Evolutionary conservation across 2,113 vertebrate species (phyloP).

Genomic region (Dasypus novemcinctus): DNA sequence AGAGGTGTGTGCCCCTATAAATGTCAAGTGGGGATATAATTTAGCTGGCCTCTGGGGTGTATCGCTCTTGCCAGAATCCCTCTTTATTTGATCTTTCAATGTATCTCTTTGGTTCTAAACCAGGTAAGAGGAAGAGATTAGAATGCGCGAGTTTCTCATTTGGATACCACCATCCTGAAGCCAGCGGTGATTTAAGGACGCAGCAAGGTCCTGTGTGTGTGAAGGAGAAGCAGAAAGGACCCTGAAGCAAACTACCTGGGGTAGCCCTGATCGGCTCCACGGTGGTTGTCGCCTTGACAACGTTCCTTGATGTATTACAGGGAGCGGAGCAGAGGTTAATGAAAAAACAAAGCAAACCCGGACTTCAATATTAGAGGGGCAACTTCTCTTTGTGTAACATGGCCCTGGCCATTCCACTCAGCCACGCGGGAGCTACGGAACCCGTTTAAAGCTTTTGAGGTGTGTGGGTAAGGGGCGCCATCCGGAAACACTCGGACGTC

Average conservation of each 20-base stretch:
- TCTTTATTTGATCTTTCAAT: conserved; percentile 59
- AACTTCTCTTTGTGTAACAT: background rate
- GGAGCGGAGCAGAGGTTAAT: background rate
- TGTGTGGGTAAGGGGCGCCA: background rate
- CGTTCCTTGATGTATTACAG: background rate
- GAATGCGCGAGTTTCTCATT: conserved; percentile 36
- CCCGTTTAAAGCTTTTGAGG: background rate
- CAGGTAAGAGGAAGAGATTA: conserved; percentile 38
- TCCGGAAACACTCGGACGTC: background rate
- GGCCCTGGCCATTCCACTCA: background rate
- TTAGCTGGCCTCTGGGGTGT: conserved; percentile 59
- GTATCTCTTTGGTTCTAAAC: conserved; percentile 49
- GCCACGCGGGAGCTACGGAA: background rate
- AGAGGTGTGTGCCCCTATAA: conserved; percentile 45
- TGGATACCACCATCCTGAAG: background rate
- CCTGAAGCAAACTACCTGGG: background rate
- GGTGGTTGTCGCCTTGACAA: conserved; percentile 13
- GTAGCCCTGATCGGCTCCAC: background rate
- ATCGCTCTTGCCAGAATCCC: conserved; percentile 37
- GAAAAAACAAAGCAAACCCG: conserved; percentile 20
- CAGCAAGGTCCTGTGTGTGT: background rate
- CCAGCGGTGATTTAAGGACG: background rate
- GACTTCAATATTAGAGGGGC: background rate
- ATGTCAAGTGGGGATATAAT: conserved; percentile 64
- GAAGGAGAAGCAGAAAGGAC: background rate